Percentiles rank a stretch among this genome's conserved stretches.
Evolutionary conservation across 2,113 vertebrate species (phyloP).

Genomic region (Phalacrocorax carbo): DNA sequence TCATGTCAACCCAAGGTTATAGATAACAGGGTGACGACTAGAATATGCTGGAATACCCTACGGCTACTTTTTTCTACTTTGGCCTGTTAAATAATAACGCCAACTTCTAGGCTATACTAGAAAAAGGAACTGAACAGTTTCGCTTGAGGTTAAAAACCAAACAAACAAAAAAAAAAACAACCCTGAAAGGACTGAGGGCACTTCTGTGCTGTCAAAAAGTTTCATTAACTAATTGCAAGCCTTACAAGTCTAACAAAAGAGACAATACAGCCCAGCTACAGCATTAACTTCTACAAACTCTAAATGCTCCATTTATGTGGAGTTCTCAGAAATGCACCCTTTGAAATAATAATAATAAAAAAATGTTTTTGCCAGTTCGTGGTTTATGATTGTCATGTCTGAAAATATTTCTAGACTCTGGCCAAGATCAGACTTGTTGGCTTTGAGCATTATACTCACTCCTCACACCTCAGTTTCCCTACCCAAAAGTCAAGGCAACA

Average conservation of each 20-base stretch:
- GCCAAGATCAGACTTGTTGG: background rate
- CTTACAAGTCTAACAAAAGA: background rate
- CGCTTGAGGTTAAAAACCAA: slow-evolving; percentile 15
- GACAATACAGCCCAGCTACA: background rate
- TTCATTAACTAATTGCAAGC: slow-evolving; percentile 21
- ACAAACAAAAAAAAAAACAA: background rate
- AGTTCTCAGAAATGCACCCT: background rate
- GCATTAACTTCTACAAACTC: background rate
- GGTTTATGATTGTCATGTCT: background rate
- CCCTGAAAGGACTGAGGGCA: background rate
- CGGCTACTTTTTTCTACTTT: slow-evolving; percentile 21
- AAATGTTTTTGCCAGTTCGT: background rate
- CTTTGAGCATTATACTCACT: background rate
- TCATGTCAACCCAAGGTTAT: slow-evolving; percentile 9
- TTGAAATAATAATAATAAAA: background rate
- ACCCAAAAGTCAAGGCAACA: background rate
- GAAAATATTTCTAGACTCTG: background rate
- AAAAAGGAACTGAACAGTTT: slow-evolving; percentile 26
- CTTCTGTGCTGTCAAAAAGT: slow-evolving; percentile 17
- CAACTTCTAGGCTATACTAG: slow-evolving; percentile 20
- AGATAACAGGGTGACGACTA: slow-evolving; percentile 26
- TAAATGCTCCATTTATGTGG: background rate
- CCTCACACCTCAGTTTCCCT: slow-evolving; percentile 6
- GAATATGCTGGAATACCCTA: slow-evolving; percentile 2
- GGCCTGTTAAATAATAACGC: slow-evolving; percentile 44